Evolutionary conservation across 2,797 vertebrate species (phyloP), one percentile per base, ranked within the genome.

Genomic region (Coreius guichenoti): DNA sequence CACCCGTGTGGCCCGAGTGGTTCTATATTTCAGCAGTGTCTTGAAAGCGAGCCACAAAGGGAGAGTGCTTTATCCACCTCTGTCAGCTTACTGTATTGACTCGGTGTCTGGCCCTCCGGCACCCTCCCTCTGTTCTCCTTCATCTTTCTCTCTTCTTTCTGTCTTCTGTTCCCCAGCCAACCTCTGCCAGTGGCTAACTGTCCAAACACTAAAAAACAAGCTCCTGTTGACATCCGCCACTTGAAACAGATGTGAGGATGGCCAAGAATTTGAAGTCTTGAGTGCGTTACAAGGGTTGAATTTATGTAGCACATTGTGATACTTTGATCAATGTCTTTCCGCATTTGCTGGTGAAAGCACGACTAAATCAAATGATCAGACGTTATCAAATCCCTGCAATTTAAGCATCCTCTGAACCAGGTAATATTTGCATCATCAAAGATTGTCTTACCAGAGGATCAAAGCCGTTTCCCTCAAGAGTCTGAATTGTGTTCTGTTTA

Each of bases 1-100:
- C 80, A 79, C 81, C 72, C 67, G 54, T 51, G 72, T 31, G 73
- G 82, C 65, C 80, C 33, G 58, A 68, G 80, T 70, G 80, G 88
- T 89, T 92, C 86, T 83, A 92, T 93, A 91, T 93, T 91, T 94
- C 91, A 92, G 89, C 61, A 84, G 89, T 69, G 86, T 91, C 89
- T 89, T 92, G 86, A 89, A 91, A 90, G 86, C 90, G 87, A 91
- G 88, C 85, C 92, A 90, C 90, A 89, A 85, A 90, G 90, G 90
- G 90, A 89, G 90, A 89, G 88, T 91, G 84, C 91, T 91, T 93
- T 92, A 93, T 91, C 89, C 89, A 91, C 88, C 88, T 93, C 90
- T 93, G 92, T 93, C 92, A 92, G 89, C 85, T 93, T 92, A 93
- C 91, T 90, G 84, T 92, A 93, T 91, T 90, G 86, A 90, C 78